phyloP scores from a whole-genome alignment of 2,888 invertebrate species.

The Tupiocoris notatus region DNA sequence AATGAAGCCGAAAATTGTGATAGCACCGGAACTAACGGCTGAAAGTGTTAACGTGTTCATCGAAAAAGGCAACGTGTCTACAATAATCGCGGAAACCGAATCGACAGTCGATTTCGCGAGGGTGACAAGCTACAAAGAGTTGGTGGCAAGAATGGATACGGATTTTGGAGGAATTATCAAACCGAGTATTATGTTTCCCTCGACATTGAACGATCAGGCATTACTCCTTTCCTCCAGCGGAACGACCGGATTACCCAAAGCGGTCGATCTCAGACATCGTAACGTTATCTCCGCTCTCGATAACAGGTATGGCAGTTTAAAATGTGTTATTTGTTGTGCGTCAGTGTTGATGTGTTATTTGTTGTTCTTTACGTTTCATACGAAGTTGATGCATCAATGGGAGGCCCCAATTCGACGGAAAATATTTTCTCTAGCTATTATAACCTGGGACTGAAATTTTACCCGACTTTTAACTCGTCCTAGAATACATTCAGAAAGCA shows the following conservation, averaged over 20 bases:
- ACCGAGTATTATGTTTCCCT: slow-evolving; percentile 45
- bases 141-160: background rate
- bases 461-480: too few species aligned
- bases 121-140: background rate
- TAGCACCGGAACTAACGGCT: background rate
- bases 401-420: too few species aligned
- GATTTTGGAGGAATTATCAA: background rate
- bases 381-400: too few species aligned
- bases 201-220: slow-evolving; percentile 46
- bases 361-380: too few species aligned
- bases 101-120: background rate
- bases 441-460: too few species aligned
- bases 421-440: too few species aligned
- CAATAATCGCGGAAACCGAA: background rate
- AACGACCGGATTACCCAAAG: slow-evolving; percentile 79
- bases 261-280: slow-evolving; percentile 65
- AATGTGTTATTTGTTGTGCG: too few species aligned
- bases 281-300: slow-evolving; percentile 35
- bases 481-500: too few species aligned
- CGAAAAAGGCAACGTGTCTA: background rate
- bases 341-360: too few species aligned
- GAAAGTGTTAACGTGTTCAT: background rate
- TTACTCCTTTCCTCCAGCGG: slow-evolving; percentile 80
- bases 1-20: slow-evolving; percentile 26
- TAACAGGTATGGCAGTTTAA: background rate